Evolutionary conservation across 2,113 vertebrate species (phyloP).

Genomic region (Mixornis gularis): DNA sequence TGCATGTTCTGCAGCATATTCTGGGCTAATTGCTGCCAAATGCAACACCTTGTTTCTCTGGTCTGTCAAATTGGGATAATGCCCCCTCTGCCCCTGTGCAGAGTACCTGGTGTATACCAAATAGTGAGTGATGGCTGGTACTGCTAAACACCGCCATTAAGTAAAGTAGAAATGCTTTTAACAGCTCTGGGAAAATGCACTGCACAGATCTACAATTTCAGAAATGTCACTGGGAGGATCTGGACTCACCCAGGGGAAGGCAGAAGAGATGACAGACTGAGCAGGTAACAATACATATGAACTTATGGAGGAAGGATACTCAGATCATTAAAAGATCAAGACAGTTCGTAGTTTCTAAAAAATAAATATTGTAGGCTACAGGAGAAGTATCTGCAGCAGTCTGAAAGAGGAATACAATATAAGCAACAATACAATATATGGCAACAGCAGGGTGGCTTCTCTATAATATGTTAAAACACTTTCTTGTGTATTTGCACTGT

Average conservation of each 20-base stretch:
- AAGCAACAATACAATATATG: neutral
- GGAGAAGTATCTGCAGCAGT: neutral
- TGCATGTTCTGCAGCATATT: neutral
- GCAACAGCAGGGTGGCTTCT: neutral
- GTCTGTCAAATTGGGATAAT: neutral
- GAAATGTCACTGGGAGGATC: neutral
- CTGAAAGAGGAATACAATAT: neutral
- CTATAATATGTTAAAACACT: neutral
- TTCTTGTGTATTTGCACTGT: neutral
- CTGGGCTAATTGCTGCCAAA: neutral
- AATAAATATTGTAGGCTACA: neutral
- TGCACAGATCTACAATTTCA: neutral
- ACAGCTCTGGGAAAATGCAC: neutral
- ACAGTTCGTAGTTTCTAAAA: neutral
- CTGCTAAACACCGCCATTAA: neutral
- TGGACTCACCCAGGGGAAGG: neutral
- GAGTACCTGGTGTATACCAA: neutral
- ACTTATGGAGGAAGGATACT: neutral
- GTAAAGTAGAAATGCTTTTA: constrained; percentile 1
- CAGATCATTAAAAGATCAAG: neutral
- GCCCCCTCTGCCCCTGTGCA: neutral
- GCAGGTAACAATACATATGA: neutral
- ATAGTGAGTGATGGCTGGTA: neutral
- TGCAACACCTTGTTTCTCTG: neutral
- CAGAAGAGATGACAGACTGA: neutral